Conservation (phyloP, 2,113 vertebrate genomes). For the Cyanoderma ruficeps region DNA sequence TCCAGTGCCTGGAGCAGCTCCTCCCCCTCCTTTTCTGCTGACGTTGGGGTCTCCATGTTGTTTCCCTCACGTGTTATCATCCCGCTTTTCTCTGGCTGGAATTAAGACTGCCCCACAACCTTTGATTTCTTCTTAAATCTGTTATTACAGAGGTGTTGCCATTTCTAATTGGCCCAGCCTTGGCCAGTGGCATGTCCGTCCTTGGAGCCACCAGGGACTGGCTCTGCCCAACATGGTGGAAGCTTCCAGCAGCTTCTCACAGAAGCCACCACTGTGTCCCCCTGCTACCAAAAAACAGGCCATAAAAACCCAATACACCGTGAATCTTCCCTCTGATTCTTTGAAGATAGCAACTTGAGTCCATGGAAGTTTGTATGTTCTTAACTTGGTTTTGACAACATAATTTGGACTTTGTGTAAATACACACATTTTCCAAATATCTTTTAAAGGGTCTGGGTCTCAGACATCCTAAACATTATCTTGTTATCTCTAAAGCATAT, state of each 20-base stretch:
- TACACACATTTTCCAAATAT: not conserved
- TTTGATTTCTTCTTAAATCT: not conserved
- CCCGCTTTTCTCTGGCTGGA: rapidly evolving
- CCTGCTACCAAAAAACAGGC: not conserved
- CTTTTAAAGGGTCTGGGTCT: not conserved
- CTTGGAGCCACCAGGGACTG: not conserved
- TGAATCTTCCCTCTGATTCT: not conserved
- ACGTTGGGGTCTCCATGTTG: not conserved
- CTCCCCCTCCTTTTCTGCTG: not conserved
- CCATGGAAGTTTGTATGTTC: not conserved
- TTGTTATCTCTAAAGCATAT: not conserved
- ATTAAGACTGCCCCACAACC: not conserved
- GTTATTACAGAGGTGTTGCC: not conserved
- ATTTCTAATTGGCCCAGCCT: not conserved
- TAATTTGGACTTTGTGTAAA: not conserved
- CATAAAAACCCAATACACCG: rapidly evolving
- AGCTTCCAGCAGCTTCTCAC: not conserved
- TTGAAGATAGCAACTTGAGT: not conserved
- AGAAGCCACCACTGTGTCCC: not conserved
- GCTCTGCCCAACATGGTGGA: not conserved
- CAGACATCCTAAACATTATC: not conserved
- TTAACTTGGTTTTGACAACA: not conserved
- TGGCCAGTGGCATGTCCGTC: rapidly evolving
- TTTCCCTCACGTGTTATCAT: not conserved
- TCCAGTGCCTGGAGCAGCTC: rapidly evolving